A percentile compares a stretch with the other conserved stretches of the same genome.
Evolutionary conservation across 2,113 vertebrate genomes (phyloP).

Genomic region (Salvelinus fontinalis): DNA sequence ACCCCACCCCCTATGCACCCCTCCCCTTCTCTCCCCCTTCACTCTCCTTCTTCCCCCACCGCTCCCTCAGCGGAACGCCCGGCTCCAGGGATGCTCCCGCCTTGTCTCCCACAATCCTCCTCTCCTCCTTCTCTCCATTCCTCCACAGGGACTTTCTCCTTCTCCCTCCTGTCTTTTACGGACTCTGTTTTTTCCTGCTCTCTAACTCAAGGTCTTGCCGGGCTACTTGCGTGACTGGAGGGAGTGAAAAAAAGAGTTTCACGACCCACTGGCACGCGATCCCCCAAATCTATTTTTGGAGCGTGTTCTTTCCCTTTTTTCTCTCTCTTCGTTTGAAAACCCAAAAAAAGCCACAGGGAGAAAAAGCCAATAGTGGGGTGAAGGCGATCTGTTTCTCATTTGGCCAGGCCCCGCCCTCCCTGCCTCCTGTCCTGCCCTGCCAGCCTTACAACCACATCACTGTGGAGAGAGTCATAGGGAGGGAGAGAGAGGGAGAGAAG

Average conservation of each 20-base stretch:
- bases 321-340: slow-evolving; percentile 67
- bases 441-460: slow-evolving; percentile 69
- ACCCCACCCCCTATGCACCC: slow-evolving; percentile 47
- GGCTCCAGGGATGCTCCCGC: slow-evolving; percentile 57
- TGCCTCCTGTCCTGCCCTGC: slow-evolving; percentile 67
- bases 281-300: slow-evolving; percentile 79
- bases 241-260: slow-evolving; percentile 74
- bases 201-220: slow-evolving; percentile 72
- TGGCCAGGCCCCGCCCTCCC: slow-evolving; percentile 67
- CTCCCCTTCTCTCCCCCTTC: too few relatives aligned
- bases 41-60: slow-evolving; percentile 16
- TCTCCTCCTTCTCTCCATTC: slow-evolving; percentile 45
- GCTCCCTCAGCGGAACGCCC: slow-evolving; percentile 40
- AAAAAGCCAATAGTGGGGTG: slow-evolving; percentile 74
- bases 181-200: slow-evolving; percentile 54
- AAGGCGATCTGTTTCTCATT: slow-evolving; percentile 81
- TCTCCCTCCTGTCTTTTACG: slow-evolving; percentile 40
- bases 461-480: slow-evolving; percentile 34
- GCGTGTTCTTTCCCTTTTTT: slow-evolving; percentile 44
- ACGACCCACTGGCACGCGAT: slow-evolving; percentile 79
- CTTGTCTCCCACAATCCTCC: slow-evolving; percentile 51
- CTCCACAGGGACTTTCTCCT: slow-evolving; percentile 46
- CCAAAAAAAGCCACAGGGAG: slow-evolving; percentile 68
- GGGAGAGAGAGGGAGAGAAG: neutral
- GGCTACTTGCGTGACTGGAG: slow-evolving; percentile 80